Evolutionary conservation across 2,113 vertebrate species (phyloP).

Genomic region (Oreochromis niloticus): DNA sequence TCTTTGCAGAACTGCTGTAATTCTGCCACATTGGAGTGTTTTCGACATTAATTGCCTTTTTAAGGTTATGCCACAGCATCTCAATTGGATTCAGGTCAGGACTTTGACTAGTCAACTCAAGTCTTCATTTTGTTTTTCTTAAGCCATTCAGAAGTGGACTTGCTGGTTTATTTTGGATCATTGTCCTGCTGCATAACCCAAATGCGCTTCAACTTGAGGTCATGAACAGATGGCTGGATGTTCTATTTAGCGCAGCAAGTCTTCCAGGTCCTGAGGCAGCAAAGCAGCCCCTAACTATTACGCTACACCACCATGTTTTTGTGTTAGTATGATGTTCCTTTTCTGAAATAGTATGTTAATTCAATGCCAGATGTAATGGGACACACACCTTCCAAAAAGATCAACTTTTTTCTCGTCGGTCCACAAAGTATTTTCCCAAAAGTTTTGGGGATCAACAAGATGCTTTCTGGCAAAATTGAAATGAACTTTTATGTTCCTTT

Average conservation of each 20-base stretch:
- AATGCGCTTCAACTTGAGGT: background rate
- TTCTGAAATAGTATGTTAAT: background rate
- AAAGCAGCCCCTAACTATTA: background rate
- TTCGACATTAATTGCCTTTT: background rate
- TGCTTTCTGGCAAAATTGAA: background rate
- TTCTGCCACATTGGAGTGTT: background rate
- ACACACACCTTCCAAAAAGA: background rate
- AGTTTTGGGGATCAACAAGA: background rate
- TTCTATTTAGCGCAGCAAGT: background rate
- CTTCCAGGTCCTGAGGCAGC: background rate
- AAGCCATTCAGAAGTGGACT: background rate
- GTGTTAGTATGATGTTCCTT: background rate
- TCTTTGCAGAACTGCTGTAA: background rate
- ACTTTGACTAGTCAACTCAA: background rate
- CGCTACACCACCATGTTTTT: background rate
- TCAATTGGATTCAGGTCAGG: background rate
- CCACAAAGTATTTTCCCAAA: background rate
- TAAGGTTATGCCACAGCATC: background rate
- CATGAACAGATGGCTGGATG: background rate
- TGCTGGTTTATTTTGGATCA: background rate
- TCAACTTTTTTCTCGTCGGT: background rate
- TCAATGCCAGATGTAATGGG: background rate
- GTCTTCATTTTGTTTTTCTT: background rate
- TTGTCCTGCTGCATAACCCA: background rate
- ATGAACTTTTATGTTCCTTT: background rate